Percentiles rank a stretch among this genome's conserved stretches.
Conservation (phyloP, 2,113 vertebrate species). For the Tragelaphus strepsiceros region DNA sequence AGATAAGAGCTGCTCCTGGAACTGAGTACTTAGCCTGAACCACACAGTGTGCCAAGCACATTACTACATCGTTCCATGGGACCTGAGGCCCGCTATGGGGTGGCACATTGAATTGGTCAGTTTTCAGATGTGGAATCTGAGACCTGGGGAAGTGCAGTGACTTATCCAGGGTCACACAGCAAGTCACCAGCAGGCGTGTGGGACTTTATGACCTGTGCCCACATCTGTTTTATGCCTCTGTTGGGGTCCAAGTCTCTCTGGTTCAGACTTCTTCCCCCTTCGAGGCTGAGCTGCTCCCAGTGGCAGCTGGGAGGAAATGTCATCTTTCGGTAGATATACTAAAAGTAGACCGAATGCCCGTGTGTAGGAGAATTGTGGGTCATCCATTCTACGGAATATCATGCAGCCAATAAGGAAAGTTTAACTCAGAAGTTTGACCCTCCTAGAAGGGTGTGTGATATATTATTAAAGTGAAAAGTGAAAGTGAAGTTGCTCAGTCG, state of each 20-base stretch:
- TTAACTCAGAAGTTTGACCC: background rate
- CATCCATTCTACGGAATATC: background rate
- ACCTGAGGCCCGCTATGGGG: background rate
- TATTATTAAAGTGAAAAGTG: background rate
- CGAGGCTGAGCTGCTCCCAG: background rate
- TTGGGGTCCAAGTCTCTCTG: background rate
- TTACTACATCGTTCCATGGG: background rate
- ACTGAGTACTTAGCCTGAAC: background rate
- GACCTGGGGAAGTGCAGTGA: background rate
- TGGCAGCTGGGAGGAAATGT: background rate
- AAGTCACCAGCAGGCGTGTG: background rate
- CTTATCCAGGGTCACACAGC: background rate
- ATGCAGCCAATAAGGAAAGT: background rate
- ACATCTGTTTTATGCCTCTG: background rate
- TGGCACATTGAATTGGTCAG: background rate
- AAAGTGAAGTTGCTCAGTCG: background rate
- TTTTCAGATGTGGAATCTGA: background rate
- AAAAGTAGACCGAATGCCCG: background rate
- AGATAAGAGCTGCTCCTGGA: background rate
- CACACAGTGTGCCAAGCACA: background rate
- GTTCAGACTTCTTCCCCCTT: background rate
- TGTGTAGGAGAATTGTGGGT: background rate
- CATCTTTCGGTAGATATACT: background rate
- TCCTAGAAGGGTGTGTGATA: background rate
- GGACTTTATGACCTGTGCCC: background rate